A percentile compares a stretch with the other conserved stretches of the same genome.
phyloP scores from a whole-genome alignment of 2,797 vertebrate genomes.

The Erethizon dorsatum region DNA sequence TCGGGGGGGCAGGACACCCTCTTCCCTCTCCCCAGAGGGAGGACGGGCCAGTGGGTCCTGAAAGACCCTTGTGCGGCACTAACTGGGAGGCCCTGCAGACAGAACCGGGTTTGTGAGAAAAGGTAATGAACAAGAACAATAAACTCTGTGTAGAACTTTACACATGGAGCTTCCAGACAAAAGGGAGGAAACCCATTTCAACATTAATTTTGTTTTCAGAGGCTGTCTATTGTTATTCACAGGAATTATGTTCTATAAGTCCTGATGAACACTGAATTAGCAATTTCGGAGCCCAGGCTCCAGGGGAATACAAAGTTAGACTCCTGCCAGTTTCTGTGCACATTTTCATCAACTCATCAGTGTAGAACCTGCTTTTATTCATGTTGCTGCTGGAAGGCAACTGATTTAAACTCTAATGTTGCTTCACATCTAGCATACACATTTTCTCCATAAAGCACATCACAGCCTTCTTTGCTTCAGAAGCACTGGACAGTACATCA shows the following conservation, averaged over 20 bases:
- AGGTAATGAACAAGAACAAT: not conserved
- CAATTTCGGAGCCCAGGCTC: not conserved
- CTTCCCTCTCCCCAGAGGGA: not conserved
- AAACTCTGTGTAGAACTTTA: not conserved
- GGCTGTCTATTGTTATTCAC: not conserved
- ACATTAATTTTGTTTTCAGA: conserved; percentile 21
- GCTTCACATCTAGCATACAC: not conserved
- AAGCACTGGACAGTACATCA: not conserved
- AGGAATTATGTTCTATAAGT: not conserved
- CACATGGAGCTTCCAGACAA: not conserved
- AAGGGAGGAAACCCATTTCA: not conserved
- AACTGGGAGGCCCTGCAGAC: not conserved
- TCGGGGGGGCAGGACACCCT: not conserved
- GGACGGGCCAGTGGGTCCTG: not conserved
- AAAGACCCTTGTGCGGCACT: not conserved
- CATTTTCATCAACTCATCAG: not conserved
- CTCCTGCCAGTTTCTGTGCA: not conserved
- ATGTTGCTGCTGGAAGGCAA: not conserved
- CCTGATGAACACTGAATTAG: not conserved
- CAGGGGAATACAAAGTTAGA: not conserved
- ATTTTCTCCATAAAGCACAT: not conserved
- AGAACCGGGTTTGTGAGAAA: not conserved
- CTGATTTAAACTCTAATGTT: not conserved
- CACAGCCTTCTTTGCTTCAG: not conserved
- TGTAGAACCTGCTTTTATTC: not conserved